Base-by-base conservation (phyloP, 2,797 vertebrate species). In the Meda fulgida region DNA sequence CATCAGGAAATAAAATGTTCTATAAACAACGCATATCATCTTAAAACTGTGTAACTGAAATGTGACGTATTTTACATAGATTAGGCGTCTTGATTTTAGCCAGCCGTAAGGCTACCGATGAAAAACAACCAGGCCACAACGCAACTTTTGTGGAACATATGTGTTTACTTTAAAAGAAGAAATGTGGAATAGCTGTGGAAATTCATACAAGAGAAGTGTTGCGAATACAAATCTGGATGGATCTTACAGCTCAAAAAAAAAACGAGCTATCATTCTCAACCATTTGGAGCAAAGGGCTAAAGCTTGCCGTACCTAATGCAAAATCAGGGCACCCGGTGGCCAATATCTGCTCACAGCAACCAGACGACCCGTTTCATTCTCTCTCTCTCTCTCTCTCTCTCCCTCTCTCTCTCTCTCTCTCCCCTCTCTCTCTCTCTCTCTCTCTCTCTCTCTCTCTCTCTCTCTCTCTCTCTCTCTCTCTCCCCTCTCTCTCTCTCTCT, bases 221-320 rank as follows among this genome's bases (percentile, higher is more conserved):
- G 71, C 46, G 55, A 85, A 84, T 48, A 78, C 53, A 72, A 48
- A 71, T 53, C n/a, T 66, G 19, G 65, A 83, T 26, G 58, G 48
- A 51, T 53, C 60, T 46, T 78, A 34, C 75, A 77, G 73, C 48
- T 73, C 21, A 34, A 51, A 66, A 77, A 51, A 66, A 77, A 84
- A 69, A 5, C 34, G 18, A 0, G 65, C 65, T 67, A 48, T 81
- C 75, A 51, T 72, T 83, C 29, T 55, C 76, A 21, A 18, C 55
- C 7, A 14, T 71, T 85, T 53, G 53, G 53, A 75, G 60, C 55
- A 86, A 83, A 84, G 77, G 78, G 48, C 82, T 73, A 80, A 81
- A 89, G 79, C 76, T 60, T 76, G 81, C 84, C 69, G 6, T 58
- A 65, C 69, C 77, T 16, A 83, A 86, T 79, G 75, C 76, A 70